Conservation (phyloP, 2,888 invertebrate genomes). For the Melanostoma scalare region DNA sequence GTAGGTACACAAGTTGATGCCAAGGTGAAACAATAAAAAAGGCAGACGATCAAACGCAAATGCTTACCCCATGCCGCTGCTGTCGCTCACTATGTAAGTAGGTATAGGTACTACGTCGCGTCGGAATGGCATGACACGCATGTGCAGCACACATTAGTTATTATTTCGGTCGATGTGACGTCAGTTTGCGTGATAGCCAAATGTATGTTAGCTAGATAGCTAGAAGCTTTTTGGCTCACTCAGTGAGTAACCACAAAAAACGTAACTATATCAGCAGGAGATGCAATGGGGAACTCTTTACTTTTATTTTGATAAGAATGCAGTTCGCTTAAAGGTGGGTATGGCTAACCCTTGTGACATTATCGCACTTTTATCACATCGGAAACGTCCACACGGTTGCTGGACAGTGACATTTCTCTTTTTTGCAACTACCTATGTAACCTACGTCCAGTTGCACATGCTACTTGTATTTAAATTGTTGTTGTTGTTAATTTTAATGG, state of each 20-base stretch:
- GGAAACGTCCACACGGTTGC: constrained; percentile 30
- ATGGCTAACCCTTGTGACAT: constrained; percentile 22
- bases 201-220: neutral
- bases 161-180: constrained; percentile 50
- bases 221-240: no score
- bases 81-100: constrained; percentile 4
- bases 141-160: constrained; percentile 57
- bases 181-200: constrained; percentile 62
- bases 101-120: constrained; percentile 8
- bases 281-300: constrained; percentile 15
- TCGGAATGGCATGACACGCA: constrained; percentile 60
- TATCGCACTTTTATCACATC: constrained; percentile 45
- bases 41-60: constrained; percentile 39
- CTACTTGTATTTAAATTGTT: no score
- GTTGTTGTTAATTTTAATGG: neutral
- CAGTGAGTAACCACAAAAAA: no score
- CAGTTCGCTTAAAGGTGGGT: constrained; percentile 2
- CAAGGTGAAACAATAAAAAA: constrained; percentile 59
- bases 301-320: constrained; percentile 7
- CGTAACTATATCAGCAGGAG: constrained; percentile 43
- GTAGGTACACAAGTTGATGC: constrained; percentile 27
- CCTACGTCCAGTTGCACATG: no score
- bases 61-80: constrained; percentile 34
- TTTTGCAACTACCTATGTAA: no score
- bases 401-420: constrained; percentile 45